Percentiles rank a stretch among this genome's conserved stretches.
These are phyloP conservation scores for Lepeophtheirus nordmannii DNA, from an alignment of 2,888 invertebrate species.

Conservation along the genomic window DNA sequence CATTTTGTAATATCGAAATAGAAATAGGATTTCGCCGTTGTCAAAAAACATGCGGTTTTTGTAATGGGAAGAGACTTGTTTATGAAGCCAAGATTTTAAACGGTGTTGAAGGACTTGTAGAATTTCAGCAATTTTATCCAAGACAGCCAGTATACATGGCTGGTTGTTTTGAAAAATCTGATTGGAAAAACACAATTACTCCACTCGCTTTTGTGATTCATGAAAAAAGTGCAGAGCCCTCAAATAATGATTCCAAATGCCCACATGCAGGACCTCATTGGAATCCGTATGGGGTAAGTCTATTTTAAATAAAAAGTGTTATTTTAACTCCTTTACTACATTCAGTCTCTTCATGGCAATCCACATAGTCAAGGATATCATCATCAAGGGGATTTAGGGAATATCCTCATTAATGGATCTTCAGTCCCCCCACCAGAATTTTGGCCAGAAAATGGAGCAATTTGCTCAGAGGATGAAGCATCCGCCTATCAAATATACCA, in stretches of 20 bases:
- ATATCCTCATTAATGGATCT: neutral
- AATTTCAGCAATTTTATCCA: neutral
- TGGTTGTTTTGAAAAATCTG: neutral
- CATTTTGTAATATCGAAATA: neutral
- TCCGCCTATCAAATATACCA: neutral
- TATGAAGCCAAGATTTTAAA: neutral
- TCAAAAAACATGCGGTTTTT: neutral
- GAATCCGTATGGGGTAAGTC: neutral
- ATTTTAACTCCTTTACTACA: neutral
- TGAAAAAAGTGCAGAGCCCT: neutral
- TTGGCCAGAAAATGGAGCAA: neutral
- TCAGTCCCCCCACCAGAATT: neutral
- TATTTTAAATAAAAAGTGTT: neutral
- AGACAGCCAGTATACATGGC: neutral
- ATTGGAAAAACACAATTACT: neutral
- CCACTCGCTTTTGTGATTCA: neutral
- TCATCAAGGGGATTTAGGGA: neutral
- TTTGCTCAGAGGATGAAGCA: neutral
- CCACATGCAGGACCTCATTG: neutral
- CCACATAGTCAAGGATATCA: neutral
- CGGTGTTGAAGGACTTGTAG: neutral
- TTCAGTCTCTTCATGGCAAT: neutral
- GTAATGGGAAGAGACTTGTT: neutral
- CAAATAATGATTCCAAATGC: neutral
- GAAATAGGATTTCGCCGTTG: neutral